Base-by-base conservation (phyloP, 2,797 vertebrate species). In the Pseudochirops corinnae region DNA sequence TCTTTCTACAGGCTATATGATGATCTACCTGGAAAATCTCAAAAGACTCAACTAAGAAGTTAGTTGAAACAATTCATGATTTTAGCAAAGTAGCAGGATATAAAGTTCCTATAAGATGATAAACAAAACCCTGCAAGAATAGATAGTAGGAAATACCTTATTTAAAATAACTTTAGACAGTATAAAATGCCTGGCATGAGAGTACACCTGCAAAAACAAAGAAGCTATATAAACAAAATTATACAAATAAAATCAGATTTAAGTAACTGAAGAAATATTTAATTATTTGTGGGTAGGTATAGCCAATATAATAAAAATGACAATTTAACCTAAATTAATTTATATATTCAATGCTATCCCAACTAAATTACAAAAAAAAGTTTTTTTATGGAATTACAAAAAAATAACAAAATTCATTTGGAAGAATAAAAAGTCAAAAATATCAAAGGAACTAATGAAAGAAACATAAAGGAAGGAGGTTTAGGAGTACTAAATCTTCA, bases 41-140 rank as follows among this genome's bases (percentile, higher is more conserved):
- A 90, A 74, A 46, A 93, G 26, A 52, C 31, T 26, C 82, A 28
- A n/a, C 90, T 62, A n/a, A 90, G 91, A 82, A 93, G 31, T 92
- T 14, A 39, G 1, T 14, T 57, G 5, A 26, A 90, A 90, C 39
- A 95, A 2, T 28, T 46, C 52, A 53, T 33, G 31, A 93, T 33
- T 31, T 90, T 74, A 56, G 16, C 10, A 29, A 90, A 92, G 58
- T 11, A 52, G 87, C 46, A 58, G 55, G 52, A 52, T 24, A 26
- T 2, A 26, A 92, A 52, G 90, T 96, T 50, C 87, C 16, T 1
- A 28, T 0, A 57, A 57, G 58, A 56, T 39, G 11, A 26, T 3
- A 0, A n/a, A 33, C 60, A 24, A 31, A 60, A 60, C 9, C 0
- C 12, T 26, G 24, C 28, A 91, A 93, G 67, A 60, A 90, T 31